A percentile compares a stretch with the other conserved stretches of the same genome.
phyloP scores from a whole-genome alignment of 1,140 invertebrate species.

The Acromyrmex charruanus region DNA sequence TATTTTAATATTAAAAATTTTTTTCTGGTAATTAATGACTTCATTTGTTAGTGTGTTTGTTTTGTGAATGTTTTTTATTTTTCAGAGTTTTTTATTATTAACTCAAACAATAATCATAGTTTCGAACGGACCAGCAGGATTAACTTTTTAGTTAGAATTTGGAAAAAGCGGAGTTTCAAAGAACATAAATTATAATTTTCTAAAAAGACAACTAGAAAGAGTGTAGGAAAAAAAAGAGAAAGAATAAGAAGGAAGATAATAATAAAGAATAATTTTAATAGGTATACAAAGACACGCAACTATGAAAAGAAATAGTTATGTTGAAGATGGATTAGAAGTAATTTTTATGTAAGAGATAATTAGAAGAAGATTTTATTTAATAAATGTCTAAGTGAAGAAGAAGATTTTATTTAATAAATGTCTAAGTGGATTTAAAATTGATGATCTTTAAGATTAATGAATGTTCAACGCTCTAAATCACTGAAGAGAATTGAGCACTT shows the following conservation, averaged over 20 bases:
- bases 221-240: not conserved
- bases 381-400: not conserved
- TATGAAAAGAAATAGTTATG: not conserved
- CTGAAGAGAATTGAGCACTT: constrained; percentile 78
- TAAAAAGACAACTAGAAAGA: not conserved
- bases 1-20: no score
- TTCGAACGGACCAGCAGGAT: not conserved
- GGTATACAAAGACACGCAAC: not conserved
- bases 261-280: not conserved
- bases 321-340: not conserved
- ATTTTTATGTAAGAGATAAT: not conserved
- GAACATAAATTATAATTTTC: not conserved
- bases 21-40: no score
- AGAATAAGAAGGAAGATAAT: not conserved
- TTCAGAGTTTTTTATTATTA: no score
- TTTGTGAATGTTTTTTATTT: no score
- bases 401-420: not conserved
- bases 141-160: constrained; percentile 7
- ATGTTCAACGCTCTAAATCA: not conserved
- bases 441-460: constrained; percentile 9
- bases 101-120: no score
- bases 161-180: not conserved
- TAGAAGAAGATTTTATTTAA: not conserved
- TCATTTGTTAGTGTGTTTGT: no score
- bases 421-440: not conserved